phyloP scores from a whole-genome alignment of 2,797 vertebrate species.

The Lophius americanus region DNA sequence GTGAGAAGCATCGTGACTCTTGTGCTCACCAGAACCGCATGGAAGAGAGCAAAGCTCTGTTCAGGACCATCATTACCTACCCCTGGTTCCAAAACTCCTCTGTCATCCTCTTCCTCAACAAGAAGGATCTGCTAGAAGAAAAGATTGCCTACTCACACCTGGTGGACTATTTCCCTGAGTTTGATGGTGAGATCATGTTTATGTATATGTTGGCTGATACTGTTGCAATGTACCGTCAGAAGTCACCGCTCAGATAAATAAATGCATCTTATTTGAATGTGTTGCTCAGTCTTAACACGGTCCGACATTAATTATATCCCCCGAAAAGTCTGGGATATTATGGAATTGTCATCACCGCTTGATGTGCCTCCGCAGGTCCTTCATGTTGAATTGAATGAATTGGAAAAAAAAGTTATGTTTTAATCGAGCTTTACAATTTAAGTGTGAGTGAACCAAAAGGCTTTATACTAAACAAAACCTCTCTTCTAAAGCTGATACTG shows the following conservation, averaged over 20 bases:
- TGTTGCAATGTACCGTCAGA: too few relatives aligned
- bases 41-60: slow-evolving; percentile 99
- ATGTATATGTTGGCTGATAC: neutral
- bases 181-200: slow-evolving; percentile 90
- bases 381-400: too few relatives aligned
- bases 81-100: slow-evolving; percentile 99
- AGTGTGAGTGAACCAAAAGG: too few relatives aligned
- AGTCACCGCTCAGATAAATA: too few relatives aligned
- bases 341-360: too few relatives aligned
- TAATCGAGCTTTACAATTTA: too few relatives aligned
- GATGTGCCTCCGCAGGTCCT: too few relatives aligned
- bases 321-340: too few relatives aligned
- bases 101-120: slow-evolving; percentile 99
- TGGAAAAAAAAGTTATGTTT: too few relatives aligned
- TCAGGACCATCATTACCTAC: slow-evolving; percentile 98
- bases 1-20: neutral
- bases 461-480: neutral
- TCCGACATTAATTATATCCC: too few relatives aligned
- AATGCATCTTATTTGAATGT: too few relatives aligned
- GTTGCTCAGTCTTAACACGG: too few relatives aligned
- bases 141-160: slow-evolving; percentile 97
- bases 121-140: slow-evolving; percentile 98
- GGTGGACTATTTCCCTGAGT: slow-evolving; percentile 99
- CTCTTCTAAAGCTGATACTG: neutral
- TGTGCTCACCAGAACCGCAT: slow-evolving; percentile 90